Percentiles rank a stretch among this genome's conserved stretches.
Evolutionary conservation across 2,888 invertebrate species (phyloP).

Genomic region (Alviniconcha strummeri): DNA sequence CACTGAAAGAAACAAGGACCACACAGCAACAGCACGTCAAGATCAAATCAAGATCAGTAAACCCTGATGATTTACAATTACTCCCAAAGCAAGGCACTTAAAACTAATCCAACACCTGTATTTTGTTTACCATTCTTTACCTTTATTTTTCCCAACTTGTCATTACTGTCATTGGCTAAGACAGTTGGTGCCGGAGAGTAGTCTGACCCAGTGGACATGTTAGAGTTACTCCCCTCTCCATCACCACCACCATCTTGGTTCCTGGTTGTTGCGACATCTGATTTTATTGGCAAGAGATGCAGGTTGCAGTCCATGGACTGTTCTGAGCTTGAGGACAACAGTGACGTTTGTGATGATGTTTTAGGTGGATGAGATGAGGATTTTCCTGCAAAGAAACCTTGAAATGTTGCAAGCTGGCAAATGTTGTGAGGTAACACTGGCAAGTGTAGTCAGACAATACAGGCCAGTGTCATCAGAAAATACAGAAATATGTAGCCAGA

Average conservation of each 20-base stretch:
- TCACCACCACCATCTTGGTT: constrained; percentile 49
- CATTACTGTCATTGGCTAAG: background rate
- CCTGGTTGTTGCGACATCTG: constrained; percentile 46
- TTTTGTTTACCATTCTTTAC: background rate
- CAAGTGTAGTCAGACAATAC: too few relatives aligned
- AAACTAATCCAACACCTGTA: too few relatives aligned
- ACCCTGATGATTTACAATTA: too few relatives aligned
- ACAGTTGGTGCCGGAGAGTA: constrained; percentile 51
- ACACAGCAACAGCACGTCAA: too few relatives aligned
- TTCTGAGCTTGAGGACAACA: constrained; percentile 64
- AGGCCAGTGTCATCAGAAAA: too few relatives aligned
- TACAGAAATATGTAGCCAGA: too few relatives aligned
- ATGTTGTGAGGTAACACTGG: too few relatives aligned
- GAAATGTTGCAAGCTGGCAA: too few relatives aligned
- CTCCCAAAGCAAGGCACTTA: too few relatives aligned
- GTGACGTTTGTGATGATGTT: constrained; percentile 60
- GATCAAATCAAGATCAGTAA: too few relatives aligned
- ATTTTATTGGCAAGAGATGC: constrained; percentile 32
- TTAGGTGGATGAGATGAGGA: constrained; percentile 47
- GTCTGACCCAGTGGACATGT: constrained; percentile 63
- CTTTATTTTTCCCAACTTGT: constrained; percentile 6
- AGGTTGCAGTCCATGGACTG: constrained; percentile 45
- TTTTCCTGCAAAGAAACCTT: constrained; percentile 7
- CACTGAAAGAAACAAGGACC: too few relatives aligned
- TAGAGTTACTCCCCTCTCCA: constrained; percentile 60